phyloP scores from a whole-genome alignment of 1,140 invertebrate species.

The Ladona fulva region DNA sequence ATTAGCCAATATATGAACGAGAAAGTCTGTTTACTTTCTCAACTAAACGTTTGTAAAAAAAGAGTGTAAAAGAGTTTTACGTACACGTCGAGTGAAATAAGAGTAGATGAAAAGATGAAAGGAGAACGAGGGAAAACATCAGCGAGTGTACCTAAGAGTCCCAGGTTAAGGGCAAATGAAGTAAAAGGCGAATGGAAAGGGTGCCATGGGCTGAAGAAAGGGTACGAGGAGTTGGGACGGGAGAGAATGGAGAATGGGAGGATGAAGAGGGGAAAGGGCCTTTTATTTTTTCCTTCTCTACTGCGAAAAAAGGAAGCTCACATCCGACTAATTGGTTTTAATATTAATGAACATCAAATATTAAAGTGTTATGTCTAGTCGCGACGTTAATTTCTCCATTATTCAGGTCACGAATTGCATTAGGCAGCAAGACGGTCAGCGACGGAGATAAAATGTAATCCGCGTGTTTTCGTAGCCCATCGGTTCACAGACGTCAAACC shows the following conservation, averaged over 20 bases:
- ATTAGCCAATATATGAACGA: too few species aligned
- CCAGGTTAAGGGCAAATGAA: too few species aligned
- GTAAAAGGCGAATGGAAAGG: too few species aligned
- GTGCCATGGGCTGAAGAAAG: neutral
- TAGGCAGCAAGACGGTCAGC: neutral
- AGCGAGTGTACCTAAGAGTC: too few species aligned
- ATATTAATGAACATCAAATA: slow-evolving; percentile 5
- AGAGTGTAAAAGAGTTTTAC: too few species aligned
- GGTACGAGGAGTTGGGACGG: neutral
- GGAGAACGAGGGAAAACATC: too few species aligned
- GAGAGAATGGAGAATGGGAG: neutral
- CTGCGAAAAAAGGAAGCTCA: neutral
- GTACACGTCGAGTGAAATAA: too few species aligned
- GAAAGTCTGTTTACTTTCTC: too few species aligned
- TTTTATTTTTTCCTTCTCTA: neutral
- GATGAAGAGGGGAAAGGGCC: neutral
- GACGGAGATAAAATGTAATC: neutral
- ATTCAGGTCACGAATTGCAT: slow-evolving; percentile 9
- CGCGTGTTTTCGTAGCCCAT: too few species aligned
- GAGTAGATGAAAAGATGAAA: too few species aligned
- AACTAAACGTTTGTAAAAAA: too few species aligned
- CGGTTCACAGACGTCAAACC: too few species aligned
- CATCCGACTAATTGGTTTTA: slow-evolving; percentile 1
- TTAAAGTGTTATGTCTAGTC: neutral
- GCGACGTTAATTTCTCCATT: neutral